Base-by-base conservation (phyloP, 1,140 invertebrate genomes). In the Cylas formicarius region DNA sequence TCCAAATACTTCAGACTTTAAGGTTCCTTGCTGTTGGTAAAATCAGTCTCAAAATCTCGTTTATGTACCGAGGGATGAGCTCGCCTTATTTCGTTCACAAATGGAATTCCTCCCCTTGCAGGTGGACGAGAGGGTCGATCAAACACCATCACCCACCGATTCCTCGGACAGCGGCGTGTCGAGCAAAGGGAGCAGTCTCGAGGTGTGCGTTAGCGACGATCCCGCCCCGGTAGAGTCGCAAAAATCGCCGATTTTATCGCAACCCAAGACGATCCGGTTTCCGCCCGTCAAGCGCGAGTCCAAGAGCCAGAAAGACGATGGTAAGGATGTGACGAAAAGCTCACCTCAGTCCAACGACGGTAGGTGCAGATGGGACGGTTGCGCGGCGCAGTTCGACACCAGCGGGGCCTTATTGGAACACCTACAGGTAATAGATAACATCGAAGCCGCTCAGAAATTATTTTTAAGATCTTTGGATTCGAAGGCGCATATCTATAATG, bases 351-450 rank as follows among this genome's bases (percentile, higher is more conserved):
- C 44, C 17, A 46, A 23, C 7, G 48, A 44, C n/a, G 73, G 74
- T 6, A 63, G 78, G 24, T 93, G 90, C 60, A 75, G 81, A 43
- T 95, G 90, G 90, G 76, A 83, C 56, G 82, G 87, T 53, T 95
- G 90, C 70, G 78, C 78, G 50, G 73, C 73, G 52, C 77, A 76
- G 57, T 82, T 86, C 49, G 84, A 87, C 33, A 80, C 82, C 42
- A 82, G 78, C 61, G 75, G 80, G 13, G 80, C 81, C 60, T 80
- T 94, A 45, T 70, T 93, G 53, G 90, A 93, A 68, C 90, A 95
- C 69, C 77, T 95, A 60, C 86, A 90, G 75, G 84, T 87, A 52
- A 54, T 28, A 2, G 29, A 33, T 9, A 6, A 26, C 9, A 26
- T 9, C 24, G 24, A 26, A 26, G 8, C 8, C 9, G n/a, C n/a